Conservation (phyloP, 2,113 vertebrate genomes). For the Paracanthobrama guichenoti region DNA sequence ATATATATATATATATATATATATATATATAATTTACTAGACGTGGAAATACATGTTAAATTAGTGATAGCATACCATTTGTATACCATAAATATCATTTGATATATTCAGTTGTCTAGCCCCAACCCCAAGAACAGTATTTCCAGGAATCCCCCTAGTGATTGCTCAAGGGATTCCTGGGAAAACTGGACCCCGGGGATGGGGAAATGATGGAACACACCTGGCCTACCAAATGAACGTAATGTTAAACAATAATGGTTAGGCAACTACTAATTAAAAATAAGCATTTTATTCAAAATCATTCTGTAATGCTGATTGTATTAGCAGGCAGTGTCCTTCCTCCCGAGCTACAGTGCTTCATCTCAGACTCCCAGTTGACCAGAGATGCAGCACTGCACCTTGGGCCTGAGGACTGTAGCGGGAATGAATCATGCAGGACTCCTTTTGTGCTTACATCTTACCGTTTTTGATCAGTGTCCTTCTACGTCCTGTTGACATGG, state of each 20-base stretch:
- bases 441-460: background rate
- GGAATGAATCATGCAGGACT: slow-evolving; percentile 63
- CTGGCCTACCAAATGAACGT: background rate
- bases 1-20: too few relatives aligned
- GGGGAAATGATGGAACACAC: slow-evolving; percentile 68
- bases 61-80: background rate
- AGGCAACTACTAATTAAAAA: background rate
- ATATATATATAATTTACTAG: background rate
- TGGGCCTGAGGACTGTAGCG: slow-evolving; percentile 84
- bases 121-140: slow-evolving; percentile 99
- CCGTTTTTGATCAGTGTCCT: slow-evolving; percentile 5
- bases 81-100: background rate
- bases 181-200: slow-evolving; percentile 99
- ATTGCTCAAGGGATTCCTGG: slow-evolving; percentile 99
- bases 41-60: background rate
- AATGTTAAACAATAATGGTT: background rate
- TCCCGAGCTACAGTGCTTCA: slow-evolving; percentile 99
- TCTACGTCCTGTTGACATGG: background rate
- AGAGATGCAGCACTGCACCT: slow-evolving; percentile 99
- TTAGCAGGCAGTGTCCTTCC: slow-evolving; percentile 56
- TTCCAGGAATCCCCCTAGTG: slow-evolving; percentile 99
- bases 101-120: slow-evolving; percentile 71
- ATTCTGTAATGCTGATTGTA: background rate
- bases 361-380: slow-evolving; percentile 99
- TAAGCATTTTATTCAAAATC: background rate